These are phyloP conservation scores for Sapajus apella DNA, from an alignment of 2,113 vertebrate species.

Conservation along the genomic window DNA sequence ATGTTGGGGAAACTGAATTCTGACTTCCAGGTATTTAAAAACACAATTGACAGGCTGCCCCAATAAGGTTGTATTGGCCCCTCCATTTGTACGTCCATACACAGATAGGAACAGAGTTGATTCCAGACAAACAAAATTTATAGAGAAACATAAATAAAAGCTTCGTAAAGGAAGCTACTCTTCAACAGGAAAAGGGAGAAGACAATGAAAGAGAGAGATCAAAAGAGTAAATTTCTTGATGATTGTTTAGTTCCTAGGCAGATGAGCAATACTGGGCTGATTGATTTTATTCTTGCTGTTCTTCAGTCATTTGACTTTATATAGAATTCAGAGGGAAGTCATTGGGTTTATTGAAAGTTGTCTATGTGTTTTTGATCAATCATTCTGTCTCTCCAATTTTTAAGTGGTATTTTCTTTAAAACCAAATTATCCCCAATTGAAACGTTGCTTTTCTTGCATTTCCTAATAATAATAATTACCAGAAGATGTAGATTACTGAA, in stretches of 20 bases:
- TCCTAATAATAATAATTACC: not conserved
- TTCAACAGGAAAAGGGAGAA: not conserved
- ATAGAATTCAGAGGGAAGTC: not conserved
- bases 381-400: not conserved
- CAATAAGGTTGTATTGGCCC: not conserved
- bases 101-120: not conserved
- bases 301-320: not conserved
- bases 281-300: slow-evolving; percentile 19
- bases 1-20: not conserved
- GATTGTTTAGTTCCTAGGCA: not conserved
- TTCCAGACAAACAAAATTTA: not conserved
- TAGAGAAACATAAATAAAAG: not conserved
- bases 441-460: not conserved
- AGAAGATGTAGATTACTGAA: not conserved
- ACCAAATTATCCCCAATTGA: not conserved
- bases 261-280: not conserved
- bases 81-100: not conserved
- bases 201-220: not conserved
- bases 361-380: not conserved
- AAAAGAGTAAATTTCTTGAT: not conserved
- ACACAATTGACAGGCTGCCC: not conserved
- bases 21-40: not conserved
- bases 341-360: not conserved
- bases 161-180: not conserved
- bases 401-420: not conserved